Conservation (phyloP, 2,113 vertebrate genomes). For the Sapajus apella region DNA sequence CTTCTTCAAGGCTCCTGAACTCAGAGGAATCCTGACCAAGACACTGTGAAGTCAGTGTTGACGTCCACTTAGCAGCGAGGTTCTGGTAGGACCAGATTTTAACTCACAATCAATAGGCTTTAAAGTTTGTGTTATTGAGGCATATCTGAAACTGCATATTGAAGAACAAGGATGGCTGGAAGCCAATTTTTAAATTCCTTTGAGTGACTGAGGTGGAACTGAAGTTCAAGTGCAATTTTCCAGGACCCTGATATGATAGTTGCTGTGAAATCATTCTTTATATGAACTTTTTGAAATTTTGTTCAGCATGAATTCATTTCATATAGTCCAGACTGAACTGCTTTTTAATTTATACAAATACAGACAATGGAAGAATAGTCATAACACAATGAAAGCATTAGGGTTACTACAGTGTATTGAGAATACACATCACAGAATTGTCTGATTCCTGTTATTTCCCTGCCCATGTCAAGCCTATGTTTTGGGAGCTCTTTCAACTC, state of each 20-base stretch:
- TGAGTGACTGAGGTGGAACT: conserved; percentile 72
- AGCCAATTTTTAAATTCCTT: conserved; percentile 74
- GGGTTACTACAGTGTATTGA: background rate
- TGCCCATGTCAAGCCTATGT: background rate
- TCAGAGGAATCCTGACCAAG: background rate
- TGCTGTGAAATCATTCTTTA: conserved; percentile 69
- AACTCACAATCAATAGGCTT: conserved; percentile 43
- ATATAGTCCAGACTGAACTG: background rate
- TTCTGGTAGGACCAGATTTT: background rate
- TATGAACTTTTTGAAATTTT: conserved; percentile 67
- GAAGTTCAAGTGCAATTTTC: conserved; percentile 74
- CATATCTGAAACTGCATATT: conserved; percentile 18
- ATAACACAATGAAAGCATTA: background rate
- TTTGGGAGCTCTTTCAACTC: background rate
- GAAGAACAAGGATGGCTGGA: conserved; percentile 60
- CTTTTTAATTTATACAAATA: conserved; percentile 64
- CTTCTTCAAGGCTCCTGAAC: background rate
- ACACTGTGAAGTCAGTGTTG: background rate
- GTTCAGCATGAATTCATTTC: conserved; percentile 64
- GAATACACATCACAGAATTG: background rate
- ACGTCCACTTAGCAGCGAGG: background rate
- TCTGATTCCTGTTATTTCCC: background rate
- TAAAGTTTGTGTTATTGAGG: conserved; percentile 43
- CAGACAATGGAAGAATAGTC: conserved; percentile 36
- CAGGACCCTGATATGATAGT: conserved; percentile 60